Base-by-base conservation (phyloP, 2,888 invertebrate species). In the Nycteola revayana region DNA sequence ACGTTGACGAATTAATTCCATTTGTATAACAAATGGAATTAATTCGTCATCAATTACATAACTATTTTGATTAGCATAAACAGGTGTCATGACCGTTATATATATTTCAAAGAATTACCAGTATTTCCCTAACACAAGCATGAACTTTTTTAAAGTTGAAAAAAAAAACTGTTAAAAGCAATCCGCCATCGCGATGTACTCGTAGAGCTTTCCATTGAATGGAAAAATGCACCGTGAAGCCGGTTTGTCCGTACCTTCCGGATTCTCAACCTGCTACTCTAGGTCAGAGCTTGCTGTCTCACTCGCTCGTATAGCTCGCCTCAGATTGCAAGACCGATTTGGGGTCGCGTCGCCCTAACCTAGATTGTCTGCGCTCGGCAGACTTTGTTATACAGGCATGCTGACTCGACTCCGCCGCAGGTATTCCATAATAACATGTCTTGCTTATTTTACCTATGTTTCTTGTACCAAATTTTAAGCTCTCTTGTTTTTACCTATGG, bases 191-290 rank as follows among this genome's bases (percentile, higher is more conserved):
- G 73, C 68, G 56, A 71, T 63, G 67, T 66, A 74, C 66, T 64
- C 76, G 72, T 68, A 74, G 73, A 78, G 83, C 85, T 86, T 87
- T 86, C 86, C 86, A 83, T 78, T 85, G 83, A 84, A 82, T 77
- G 84, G 85, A 87, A 86, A 87, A 86, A 86, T 86, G 86, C 85
- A 79, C 64, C 65, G 70, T 65, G 69, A 59, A 85, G 84, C 86
- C 86, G 86, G 86, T 87, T 86, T 81, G 67, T 68, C 65, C 70
- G 63, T 83, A 80, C 83, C 85, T 86, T 85, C 86, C 86, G 85
- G 86, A 86, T 86, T 86, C 86, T 79, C 86, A 86, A 87, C 87
- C 87, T 86, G 85, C 82, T 78, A 67, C 82, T 86, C 83, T 86
- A 83, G 86, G 86, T 87, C 86, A 85, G 56, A 58, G 61, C 49